Conservation (phyloP, 2,113 vertebrate species). For the Peromyscus leucopus region DNA sequence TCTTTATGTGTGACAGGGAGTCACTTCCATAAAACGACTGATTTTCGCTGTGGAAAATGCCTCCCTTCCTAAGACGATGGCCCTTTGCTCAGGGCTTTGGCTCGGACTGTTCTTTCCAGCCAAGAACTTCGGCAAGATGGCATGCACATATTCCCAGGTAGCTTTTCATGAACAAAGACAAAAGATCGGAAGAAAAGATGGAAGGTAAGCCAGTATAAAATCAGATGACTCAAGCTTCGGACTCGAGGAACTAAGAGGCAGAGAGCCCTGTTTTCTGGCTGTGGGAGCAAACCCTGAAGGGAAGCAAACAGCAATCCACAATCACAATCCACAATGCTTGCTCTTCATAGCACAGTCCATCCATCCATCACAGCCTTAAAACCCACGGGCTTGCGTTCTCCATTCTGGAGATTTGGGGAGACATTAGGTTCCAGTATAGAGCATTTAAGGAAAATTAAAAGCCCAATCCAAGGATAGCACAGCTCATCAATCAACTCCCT, state of each 20-base stretch:
- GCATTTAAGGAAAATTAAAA: background rate
- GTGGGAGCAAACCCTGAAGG: background rate
- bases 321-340: background rate
- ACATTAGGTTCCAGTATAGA: background rate
- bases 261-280: background rate
- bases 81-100: background rate
- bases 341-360: background rate
- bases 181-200: background rate
- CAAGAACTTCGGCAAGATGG: background rate
- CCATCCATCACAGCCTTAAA: background rate
- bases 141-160: background rate
- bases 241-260: background rate
- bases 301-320: background rate
- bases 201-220: background rate
- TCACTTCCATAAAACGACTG: background rate
- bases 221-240: background rate
- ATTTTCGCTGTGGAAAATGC: background rate
- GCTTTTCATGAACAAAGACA: background rate
- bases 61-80: background rate
- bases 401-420: background rate
- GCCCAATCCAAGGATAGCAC: background rate
- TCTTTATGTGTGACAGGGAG: background rate
- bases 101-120: background rate
- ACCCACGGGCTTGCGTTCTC: background rate
- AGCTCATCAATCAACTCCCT: background rate